Conservation (phyloP, 2,888 invertebrate genomes). For the Lacanobia oleracea region DNA sequence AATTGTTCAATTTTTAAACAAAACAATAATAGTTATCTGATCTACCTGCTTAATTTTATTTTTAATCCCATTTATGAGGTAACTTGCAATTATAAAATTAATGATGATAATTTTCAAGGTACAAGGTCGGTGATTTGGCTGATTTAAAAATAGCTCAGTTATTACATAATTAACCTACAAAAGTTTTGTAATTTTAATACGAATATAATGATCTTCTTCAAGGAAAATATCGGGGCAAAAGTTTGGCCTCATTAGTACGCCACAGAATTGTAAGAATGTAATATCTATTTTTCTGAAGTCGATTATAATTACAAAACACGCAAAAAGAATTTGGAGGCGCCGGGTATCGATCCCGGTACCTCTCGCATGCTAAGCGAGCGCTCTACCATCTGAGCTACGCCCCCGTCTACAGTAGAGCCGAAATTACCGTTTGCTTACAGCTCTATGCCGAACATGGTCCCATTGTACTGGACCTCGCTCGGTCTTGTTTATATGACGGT, state of each 20-base stretch:
- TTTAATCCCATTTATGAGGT: background rate
- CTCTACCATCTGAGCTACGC: constrained; percentile 91
- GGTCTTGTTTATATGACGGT: background rate
- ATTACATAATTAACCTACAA: constrained; percentile 21
- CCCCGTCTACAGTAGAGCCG: constrained; percentile 63
- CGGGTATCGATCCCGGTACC: constrained; percentile 91
- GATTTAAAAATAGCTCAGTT: constrained; percentile 12
- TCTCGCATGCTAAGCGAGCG: constrained; percentile 91
- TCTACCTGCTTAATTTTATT: too few species aligned
- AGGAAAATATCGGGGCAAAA: constrained; percentile 46
- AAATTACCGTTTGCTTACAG: constrained; percentile 15
- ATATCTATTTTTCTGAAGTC: too few species aligned
- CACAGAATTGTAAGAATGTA: too few species aligned
- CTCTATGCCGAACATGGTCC: too few species aligned
- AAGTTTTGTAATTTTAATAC: constrained; percentile 50
- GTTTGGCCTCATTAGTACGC: too few species aligned
- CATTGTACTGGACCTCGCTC: background rate
- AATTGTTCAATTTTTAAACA: background rate
- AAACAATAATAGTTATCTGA: too few species aligned
- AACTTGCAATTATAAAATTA: background rate
- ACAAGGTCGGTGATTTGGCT: constrained; percentile 34
- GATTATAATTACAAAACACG: too few species aligned
- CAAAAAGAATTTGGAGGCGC: constrained; percentile 59
- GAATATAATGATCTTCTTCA: constrained; percentile 64
- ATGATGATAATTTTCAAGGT: constrained; percentile 22